Evolutionary conservation across 2,888 invertebrate species (phyloP).

Genomic region (Phrixothrix hirtus): DNA sequence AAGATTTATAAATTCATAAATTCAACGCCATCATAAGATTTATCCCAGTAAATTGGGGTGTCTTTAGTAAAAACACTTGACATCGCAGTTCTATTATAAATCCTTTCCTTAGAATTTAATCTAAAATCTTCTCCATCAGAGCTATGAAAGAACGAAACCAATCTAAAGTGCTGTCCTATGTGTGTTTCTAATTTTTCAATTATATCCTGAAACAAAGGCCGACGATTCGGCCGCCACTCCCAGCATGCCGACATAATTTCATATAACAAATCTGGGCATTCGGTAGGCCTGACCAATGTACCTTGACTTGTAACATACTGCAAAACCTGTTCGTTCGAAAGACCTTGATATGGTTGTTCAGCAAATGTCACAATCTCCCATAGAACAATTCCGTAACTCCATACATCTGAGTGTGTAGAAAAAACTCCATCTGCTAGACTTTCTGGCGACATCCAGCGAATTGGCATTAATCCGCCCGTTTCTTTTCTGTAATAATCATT

Average conservation of each 20-base stretch:
- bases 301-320: conserved; percentile 62
- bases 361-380: conserved; percentile 79
- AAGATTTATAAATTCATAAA: background rate
- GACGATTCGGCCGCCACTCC: conserved; percentile 63
- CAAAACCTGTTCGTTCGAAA: conserved; percentile 67
- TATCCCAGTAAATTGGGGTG: conserved; percentile 39
- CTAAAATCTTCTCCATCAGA: conserved; percentile 61
- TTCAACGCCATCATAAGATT: conserved; percentile 44
- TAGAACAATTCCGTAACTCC: conserved; percentile 74
- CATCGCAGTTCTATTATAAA: conserved; percentile 44
- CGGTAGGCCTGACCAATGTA: conserved; percentile 64
- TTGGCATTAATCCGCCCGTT: conserved; percentile 61
- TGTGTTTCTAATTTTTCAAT: conserved; percentile 62
- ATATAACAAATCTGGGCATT: conserved; percentile 67
- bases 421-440: conserved; percentile 70
- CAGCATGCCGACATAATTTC: conserved; percentile 72
- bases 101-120: conserved; percentile 39
- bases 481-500: conserved; percentile 66
- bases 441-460: conserved; percentile 76
- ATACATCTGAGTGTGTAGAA: conserved; percentile 64
- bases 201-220: conserved; percentile 68
- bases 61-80: conserved; percentile 8
- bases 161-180: conserved; percentile 61
- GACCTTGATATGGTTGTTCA: conserved; percentile 74
- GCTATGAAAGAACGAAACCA: conserved; percentile 68